phyloP scores from a whole-genome alignment of 2,797 vertebrate genomes.

The Alectoris magna region DNA sequence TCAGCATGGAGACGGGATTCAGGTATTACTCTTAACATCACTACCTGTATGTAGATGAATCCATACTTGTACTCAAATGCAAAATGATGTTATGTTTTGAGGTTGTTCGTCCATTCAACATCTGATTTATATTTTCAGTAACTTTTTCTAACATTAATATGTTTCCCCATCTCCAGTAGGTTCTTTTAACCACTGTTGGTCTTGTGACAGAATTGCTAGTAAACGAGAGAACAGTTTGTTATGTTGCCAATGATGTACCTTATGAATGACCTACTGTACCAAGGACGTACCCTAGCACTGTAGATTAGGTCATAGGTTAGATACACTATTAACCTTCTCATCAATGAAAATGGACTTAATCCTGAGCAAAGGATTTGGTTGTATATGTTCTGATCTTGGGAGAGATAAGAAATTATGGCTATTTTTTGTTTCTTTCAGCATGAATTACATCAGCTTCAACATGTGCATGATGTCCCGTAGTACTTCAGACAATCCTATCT shows the following conservation, averaged over 20 bases:
- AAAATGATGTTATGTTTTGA: neutral
- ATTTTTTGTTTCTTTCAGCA: neutral
- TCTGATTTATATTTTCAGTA: neutral
- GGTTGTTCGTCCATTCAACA: neutral
- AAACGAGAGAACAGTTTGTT: neutral
- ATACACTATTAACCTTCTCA: neutral
- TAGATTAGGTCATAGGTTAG: too few relatives aligned
- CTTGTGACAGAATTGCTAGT: neutral
- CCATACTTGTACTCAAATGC: neutral
- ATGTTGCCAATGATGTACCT: neutral
- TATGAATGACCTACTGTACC: too few relatives aligned
- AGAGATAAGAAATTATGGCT: neutral
- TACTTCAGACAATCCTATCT: neutral
- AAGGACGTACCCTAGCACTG: neutral
- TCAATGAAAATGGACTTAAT: neutral
- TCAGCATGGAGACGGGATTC: slow-evolving; percentile 84
- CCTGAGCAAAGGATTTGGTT: neutral
- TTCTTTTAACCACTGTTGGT: neutral
- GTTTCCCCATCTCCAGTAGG: fast-evolving
- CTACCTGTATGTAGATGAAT: neutral
- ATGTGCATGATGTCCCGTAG: neutral
- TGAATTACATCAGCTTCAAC: neutral
- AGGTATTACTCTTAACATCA: slow-evolving; percentile 75
- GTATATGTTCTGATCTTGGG: neutral
- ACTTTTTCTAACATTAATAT: neutral